phyloP scores from a whole-genome alignment of 2,797 vertebrate species.

The Emys orbicularis region DNA sequence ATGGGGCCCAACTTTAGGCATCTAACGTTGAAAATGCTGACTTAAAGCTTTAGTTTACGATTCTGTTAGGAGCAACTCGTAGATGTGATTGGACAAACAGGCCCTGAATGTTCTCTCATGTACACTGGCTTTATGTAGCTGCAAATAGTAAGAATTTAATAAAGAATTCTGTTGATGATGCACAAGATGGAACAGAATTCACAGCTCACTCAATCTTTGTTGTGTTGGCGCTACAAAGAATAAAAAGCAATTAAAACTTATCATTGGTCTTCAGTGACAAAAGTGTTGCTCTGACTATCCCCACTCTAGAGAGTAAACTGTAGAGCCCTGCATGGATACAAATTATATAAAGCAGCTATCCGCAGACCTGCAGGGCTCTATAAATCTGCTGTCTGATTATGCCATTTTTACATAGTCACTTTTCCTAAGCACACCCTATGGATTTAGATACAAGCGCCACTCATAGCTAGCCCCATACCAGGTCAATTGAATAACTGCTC shows the following conservation, averaged over 20 bases:
- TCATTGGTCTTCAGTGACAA: neutral
- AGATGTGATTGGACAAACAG: neutral
- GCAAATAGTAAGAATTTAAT: neutral
- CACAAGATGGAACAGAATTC: neutral
- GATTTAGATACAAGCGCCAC: neutral
- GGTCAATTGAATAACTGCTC: accelerated
- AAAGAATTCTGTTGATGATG: neutral
- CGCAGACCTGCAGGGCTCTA: too few relatives aligned
- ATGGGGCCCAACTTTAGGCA: neutral
- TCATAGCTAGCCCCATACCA: neutral
- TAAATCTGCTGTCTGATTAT: neutral
- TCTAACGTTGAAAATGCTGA: neutral
- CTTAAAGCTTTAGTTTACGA: neutral
- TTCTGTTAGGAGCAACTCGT: neutral
- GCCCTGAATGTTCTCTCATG: neutral
- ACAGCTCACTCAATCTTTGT: neutral
- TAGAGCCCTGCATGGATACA: too few relatives aligned
- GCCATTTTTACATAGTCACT: neutral
- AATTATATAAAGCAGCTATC: too few relatives aligned
- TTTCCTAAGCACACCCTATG: neutral
- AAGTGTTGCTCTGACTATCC: neutral
- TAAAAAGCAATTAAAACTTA: neutral
- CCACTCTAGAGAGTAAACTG: neutral
- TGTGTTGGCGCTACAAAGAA: neutral
- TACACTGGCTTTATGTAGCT: neutral